phyloP scores from a whole-genome alignment of 2,888 invertebrate species.

The Globia sparganii region DNA sequence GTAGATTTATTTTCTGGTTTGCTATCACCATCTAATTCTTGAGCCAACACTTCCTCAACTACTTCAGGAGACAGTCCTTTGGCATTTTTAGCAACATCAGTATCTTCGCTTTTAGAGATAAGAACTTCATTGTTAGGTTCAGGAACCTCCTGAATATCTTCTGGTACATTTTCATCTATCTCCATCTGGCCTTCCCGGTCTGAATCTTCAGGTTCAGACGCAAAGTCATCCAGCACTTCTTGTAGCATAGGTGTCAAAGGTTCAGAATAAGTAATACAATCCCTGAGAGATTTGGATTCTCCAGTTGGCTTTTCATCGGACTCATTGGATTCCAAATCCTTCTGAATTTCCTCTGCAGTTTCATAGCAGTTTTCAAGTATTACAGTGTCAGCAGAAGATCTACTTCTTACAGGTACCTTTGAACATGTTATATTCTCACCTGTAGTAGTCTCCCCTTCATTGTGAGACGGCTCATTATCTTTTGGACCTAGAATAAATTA shows the following conservation, averaged over 20 bases:
- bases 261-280: conserved; percentile 80
- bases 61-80: conserved; percentile 46
- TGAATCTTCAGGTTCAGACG: conserved; percentile 77
- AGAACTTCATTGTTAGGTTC: conserved; percentile 52
- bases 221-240: conserved; percentile 82
- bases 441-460: conserved; percentile 74
- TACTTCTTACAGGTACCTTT: conserved; percentile 75
- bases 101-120: conserved; percentile 37
- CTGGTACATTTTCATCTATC: conserved; percentile 71
- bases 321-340: conserved; percentile 72
- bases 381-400: conserved; percentile 84
- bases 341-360: conserved; percentile 78
- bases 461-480: conserved; percentile 69
- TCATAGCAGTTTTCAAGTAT: conserved; percentile 80
- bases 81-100: conserved; percentile 48
- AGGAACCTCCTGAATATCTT: conserved; percentile 49
- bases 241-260: conserved; percentile 81
- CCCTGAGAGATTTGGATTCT: conserved; percentile 74
- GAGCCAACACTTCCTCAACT: conserved; percentile 44
- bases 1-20: conserved; percentile 32
- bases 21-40: conserved; percentile 32
- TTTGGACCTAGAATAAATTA: conserved; percentile 70
- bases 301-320: conserved; percentile 46
- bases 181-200: conserved; percentile 75
- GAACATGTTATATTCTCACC: conserved; percentile 82